Evolutionary conservation across 2,888 invertebrate species (phyloP).

Genomic region (Bombyx huttoni): DNA sequence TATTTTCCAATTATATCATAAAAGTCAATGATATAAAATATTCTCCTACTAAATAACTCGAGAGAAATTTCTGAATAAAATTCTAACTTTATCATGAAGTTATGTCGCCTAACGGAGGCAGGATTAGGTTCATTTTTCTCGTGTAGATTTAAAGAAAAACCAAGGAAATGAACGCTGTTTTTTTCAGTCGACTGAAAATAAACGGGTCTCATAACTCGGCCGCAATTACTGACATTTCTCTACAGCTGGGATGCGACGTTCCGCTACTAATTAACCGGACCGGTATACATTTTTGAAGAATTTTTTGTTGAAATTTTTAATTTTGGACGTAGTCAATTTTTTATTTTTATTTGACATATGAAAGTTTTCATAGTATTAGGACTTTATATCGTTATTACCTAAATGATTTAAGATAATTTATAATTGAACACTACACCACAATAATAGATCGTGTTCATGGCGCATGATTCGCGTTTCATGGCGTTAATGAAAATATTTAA

Average conservation of each 20-base stretch:
- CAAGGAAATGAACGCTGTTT: slow-evolving; percentile 34
- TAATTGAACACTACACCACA: no score
- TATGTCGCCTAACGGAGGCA: background rate
- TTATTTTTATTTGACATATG: no score
- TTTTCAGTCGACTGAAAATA: slow-evolving; percentile 38
- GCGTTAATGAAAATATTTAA: no score
- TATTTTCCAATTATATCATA: no score
- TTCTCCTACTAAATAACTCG: background rate
- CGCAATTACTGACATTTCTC: slow-evolving; percentile 50
- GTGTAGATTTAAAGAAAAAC: slow-evolving; percentile 1
- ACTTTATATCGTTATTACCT: no score
- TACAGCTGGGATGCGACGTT: slow-evolving; percentile 41
- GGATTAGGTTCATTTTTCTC: background rate
- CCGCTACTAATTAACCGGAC: slow-evolving; percentile 42
- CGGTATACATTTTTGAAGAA: slow-evolving; percentile 25
- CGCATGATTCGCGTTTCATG: no score
- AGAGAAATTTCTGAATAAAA: background rate
- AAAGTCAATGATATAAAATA: background rate
- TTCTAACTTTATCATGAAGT: background rate
- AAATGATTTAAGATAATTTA: no score
- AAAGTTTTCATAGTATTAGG: no score
- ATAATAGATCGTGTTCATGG: no score
- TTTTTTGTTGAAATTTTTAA: slow-evolving; percentile 1
- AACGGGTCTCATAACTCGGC: slow-evolving; percentile 50
- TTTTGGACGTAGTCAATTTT: background rate